Conservation (phyloP, 2,797 vertebrate genomes). For the Lagocephalus sceleratus region DNA sequence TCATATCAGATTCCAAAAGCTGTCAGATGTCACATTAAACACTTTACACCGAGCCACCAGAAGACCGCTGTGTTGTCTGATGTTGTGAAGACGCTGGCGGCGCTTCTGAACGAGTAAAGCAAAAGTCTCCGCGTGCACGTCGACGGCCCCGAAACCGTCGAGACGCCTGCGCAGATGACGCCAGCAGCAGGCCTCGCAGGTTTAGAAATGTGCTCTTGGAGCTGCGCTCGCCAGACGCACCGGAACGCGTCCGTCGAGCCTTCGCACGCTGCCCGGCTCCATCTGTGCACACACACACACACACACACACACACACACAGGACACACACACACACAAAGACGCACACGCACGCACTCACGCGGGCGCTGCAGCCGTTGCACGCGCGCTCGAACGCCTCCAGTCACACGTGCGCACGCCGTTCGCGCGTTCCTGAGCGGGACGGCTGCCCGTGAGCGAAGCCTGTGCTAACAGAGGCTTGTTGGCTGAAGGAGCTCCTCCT, state of each 20-base stretch:
- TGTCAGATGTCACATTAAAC: not conserved
- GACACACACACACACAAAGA: too few species aligned
- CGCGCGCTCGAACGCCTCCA: not conserved
- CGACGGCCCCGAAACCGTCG: not conserved
- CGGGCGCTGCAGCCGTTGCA: not conserved
- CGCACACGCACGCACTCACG: conserved; percentile 15
- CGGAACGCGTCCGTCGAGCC: conserved; percentile 12
- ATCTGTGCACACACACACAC: conserved; percentile 40
- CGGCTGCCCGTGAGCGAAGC: too few species aligned
- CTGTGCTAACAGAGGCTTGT: conserved; percentile 7
- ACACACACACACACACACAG: too few species aligned
- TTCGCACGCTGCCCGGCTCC: conserved; percentile 18
- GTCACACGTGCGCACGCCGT: not conserved
- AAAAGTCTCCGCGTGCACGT: not conserved
- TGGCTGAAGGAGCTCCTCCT: conserved; percentile 20
- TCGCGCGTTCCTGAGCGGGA: too few species aligned
- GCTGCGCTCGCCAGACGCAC: conserved; percentile 10
- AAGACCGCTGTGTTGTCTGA: not conserved
- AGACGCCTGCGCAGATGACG: conserved; percentile 4
- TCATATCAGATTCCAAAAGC: conserved; percentile 19
- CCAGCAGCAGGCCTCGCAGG: conserved; percentile 7
- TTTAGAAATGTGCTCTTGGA: conserved; percentile 11
- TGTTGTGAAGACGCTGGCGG: not conserved
- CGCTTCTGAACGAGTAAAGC: not conserved
- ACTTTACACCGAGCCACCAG: not conserved